Evolutionary conservation across 2,888 invertebrate species (phyloP), one percentile per base, ranked within the genome.

Genomic region (Andrena fulva): DNA sequence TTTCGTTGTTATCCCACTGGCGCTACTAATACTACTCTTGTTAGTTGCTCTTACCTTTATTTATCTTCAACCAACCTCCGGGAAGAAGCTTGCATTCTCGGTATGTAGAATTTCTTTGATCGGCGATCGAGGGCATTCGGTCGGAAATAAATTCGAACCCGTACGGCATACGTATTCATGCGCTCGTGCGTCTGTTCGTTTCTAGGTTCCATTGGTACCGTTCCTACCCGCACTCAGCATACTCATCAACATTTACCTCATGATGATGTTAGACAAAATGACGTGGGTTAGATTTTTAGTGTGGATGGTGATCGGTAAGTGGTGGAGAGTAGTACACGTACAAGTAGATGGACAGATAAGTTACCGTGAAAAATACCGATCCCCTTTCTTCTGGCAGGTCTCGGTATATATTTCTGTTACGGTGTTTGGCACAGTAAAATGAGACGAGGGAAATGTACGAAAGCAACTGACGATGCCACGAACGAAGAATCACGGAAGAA

Each of bases 241-340:
- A 84, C 95, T 98, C 87, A 95, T 97, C 60, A 98, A 98, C 92
- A 95, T 98, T 74, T 97, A 98, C 92, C 94, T 98, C 29, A 98
- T 98, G 98, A 94, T 97, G 75, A 96, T 97, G 93, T 94, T 98
- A 87, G 97, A 97, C 85, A 89, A 93, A 0, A 95, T 95, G 84
- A 98, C 98, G 0, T 98, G 98, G 98, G 95, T 98, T n/a, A 94
- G 98, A 86, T 97, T 98, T 91, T 94, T 94, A 3, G 94, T 97
- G 42, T 98, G 98, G 98, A 96, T 98, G 95, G 92, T 93, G 12
- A 94, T 98, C 84, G 98, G 98, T 97, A 94, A 95, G 96, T 94
- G 59, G 31, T 70, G 24, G 0, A 20, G 2, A 6, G 16, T 16
- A 42, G 16, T 16, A 4, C 4, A 1, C 16, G 42, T 42, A 5